Evolutionary conservation across 2,888 invertebrate species (phyloP).

Genomic region (Archips crataeganus): DNA sequence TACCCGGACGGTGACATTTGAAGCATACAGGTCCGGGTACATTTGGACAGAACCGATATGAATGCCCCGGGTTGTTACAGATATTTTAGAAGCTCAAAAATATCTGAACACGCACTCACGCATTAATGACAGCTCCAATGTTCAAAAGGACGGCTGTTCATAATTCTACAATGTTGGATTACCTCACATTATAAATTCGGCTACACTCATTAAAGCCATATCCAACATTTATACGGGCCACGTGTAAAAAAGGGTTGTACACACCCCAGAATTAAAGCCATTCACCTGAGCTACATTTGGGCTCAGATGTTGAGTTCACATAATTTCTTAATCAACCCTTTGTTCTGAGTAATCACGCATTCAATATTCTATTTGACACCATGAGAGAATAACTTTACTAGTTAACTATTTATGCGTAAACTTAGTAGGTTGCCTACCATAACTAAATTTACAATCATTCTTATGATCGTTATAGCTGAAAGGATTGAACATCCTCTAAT

Average conservation of each 20-base stretch:
- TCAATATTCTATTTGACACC: conserved; percentile 68
- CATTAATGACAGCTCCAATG: too few species aligned
- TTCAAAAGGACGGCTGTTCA: too few species aligned
- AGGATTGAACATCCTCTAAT: too few species aligned
- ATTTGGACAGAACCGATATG: too few species aligned
- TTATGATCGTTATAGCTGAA: background rate
- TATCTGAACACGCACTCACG: too few species aligned
- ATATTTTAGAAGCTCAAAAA: too few species aligned
- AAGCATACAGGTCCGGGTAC: too few species aligned
- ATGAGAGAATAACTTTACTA: background rate
- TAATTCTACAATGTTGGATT: background rate
- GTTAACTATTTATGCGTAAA: background rate
- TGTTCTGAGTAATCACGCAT: conserved; percentile 74
- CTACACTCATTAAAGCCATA: conserved; percentile 34
- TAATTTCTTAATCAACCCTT: conserved; percentile 78
- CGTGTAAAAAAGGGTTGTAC: conserved; percentile 54
- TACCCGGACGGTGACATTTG: too few species aligned
- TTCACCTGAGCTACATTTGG: conserved; percentile 53
- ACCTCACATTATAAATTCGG: background rate
- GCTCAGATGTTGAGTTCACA: conserved; percentile 56
- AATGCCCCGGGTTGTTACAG: too few species aligned
- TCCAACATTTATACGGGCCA: conserved; percentile 48
- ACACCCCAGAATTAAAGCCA: conserved; percentile 54
- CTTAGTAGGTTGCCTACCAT: background rate
- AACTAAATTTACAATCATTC: background rate